phyloP scores from a whole-genome alignment of 2,113 vertebrate genomes.

The Picathartes gymnocephalus region DNA sequence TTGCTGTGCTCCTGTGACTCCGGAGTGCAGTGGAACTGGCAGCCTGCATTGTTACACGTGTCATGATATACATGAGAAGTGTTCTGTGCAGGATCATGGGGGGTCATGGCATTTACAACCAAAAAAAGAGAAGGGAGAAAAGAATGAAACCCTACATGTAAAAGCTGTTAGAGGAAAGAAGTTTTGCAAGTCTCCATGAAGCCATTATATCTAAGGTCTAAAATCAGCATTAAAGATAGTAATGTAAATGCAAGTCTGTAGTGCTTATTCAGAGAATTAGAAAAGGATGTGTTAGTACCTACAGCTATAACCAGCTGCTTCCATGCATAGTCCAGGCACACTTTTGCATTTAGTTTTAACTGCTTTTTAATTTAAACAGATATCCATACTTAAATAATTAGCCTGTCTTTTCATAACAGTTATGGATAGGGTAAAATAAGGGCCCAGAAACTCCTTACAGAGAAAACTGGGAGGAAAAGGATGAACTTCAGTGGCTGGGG shows the following conservation, averaged over 20 bases:
- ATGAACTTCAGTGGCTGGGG: neutral
- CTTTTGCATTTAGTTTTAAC: neutral
- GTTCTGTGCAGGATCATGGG: neutral
- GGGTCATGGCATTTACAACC: neutral
- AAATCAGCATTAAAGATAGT: neutral
- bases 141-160: neutral
- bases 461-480: fast-evolving
- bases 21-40: slow-evolving; percentile 19
- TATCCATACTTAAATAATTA: neutral
- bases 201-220: neutral
- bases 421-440: neutral
- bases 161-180: neutral
- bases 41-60: slow-evolving; percentile 52
- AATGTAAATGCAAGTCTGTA: neutral
- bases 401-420: neutral
- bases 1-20: neutral
- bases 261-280: neutral
- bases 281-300: neutral
- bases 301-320: neutral
- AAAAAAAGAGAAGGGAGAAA: neutral
- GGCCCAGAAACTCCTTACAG: neutral
- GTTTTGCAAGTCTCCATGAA: neutral
- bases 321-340: neutral
- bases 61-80: slow-evolving; percentile 32
- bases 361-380: neutral